Evolutionary conservation across 2,888 invertebrate genomes (phyloP), one percentile per base, ranked within the genome.

Genomic region (Myathropa florea): DNA sequence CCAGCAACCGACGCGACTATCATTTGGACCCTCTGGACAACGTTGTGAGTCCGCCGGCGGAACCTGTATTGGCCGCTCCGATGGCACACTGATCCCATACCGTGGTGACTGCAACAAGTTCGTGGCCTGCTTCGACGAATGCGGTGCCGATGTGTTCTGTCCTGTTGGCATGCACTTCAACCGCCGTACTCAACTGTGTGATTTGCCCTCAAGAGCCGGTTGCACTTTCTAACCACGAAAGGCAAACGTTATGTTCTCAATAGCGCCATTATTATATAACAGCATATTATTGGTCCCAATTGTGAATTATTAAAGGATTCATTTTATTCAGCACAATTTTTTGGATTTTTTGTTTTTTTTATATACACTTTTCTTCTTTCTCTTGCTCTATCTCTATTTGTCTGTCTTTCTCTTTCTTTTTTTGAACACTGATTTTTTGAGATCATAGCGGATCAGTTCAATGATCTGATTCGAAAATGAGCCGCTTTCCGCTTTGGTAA

Each of bases 131-230:
- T 78, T 79, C 61, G 83, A 75, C 70, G 83, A 82, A 53, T 83
- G 86, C 36, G 86, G 83, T 1, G 86, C 79, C 18, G 86, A 86
- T 14, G 46, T 79, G 4, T 63, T 67, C 60, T 86, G 86, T 9
- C 86, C 83, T n/a, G 12, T 64, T 2, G 78, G 76, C 4, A 64
- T 83, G 71, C 83, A 79, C 33, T 86, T 83, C 78, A 86, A 86
- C 21, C 53, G 46, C 2, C 39, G 4, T 4, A 79, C 61, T 2
- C 57, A 55, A 4, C 3, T 67, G 18, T 86, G 83, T 61, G 86
- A 86, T 75, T 30, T 23, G 28, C 75, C 83, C n/a, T 78, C 83
- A 33, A 77, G 78, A 0, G 78, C 83, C 67, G 83, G 46, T 81
- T 89, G 75, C 71, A 78, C 30, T 21, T 70, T 59, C 18, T 83